A percentile compares a stretch with the other conserved stretches of the same genome.
These are phyloP conservation scores for Mobula hypostoma DNA, from an alignment of 2,113 vertebrate genomes.

Conservation along the genomic window DNA sequence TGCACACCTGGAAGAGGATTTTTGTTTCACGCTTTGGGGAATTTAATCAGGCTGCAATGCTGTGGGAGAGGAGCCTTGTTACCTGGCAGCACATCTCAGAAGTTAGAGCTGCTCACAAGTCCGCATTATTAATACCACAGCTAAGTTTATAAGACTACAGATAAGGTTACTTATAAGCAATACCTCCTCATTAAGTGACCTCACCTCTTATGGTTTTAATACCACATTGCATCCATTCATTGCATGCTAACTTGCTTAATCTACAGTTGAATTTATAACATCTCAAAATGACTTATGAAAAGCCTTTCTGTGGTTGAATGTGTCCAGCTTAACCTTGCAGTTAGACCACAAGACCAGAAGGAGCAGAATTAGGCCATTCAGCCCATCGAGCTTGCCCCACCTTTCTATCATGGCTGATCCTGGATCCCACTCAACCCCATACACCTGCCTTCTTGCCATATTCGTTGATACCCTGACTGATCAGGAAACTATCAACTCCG, in stretches of 20 bases:
- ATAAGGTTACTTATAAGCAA: not conserved
- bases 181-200: not conserved
- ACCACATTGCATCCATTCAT: conserved; percentile 10
- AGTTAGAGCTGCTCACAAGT: not conserved
- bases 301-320: not conserved
- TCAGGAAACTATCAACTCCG: too few species aligned
- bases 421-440: too few species aligned
- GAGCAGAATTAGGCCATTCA: too few species aligned
- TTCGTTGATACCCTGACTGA: too few species aligned
- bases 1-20: not conserved
- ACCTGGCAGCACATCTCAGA: not conserved
- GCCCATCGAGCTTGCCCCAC: too few species aligned
- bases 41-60: not conserved
- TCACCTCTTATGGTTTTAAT: not conserved
- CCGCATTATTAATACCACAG: not conserved
- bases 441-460: too few species aligned
- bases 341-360: too few species aligned
- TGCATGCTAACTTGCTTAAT: not conserved
- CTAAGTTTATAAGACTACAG: not conserved
- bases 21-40: not conserved
- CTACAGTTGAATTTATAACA: conserved; percentile 1
- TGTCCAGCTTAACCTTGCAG: not conserved
- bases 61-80: not conserved
- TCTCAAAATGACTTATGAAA: not conserved
- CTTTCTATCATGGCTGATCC: too few species aligned